Percentiles rank a stretch among this genome's conserved stretches.
phyloP scores from a whole-genome alignment of 37 sponge, comb jelly and placozoan species.

The Ephydatia muelleri region DNA sequence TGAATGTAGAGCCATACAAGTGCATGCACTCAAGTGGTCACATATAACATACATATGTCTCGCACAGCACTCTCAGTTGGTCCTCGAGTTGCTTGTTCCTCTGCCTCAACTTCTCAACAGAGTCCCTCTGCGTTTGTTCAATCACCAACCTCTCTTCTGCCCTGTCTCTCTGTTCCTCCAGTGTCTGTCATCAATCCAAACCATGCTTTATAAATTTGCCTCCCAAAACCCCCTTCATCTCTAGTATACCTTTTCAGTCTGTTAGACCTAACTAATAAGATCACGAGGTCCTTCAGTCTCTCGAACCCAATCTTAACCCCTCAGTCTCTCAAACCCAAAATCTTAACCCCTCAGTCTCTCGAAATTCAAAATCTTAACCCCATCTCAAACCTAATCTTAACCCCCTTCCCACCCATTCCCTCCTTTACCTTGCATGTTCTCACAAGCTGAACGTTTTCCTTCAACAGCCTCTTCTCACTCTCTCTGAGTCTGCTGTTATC shows the following conservation, averaged over 20 bases:
- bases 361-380: not conserved
- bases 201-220: not conserved
- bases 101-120: slow-evolving; percentile 76
- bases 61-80: slow-evolving; percentile 59
- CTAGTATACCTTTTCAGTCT: no score
- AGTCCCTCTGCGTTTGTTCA: slow-evolving; percentile 81
- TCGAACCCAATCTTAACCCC: no score
- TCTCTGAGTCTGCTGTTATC: slow-evolving; percentile 60
- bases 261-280: no score
- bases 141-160: slow-evolving; percentile 78
- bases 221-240: not conserved
- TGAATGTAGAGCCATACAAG: no score
- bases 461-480: slow-evolving; percentile 69
- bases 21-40: no score
- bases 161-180: slow-evolving; percentile 69
- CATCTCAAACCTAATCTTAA: not conserved
- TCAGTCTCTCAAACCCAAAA: no score
- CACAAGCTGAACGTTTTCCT: slow-evolving; percentile 54
- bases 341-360: no score
- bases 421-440: slow-evolving; percentile 61
- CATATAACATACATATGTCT: slow-evolving; percentile 47
- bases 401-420: not conserved
- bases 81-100: slow-evolving; percentile 77
- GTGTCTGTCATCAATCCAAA: slow-evolving; percentile 9
- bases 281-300: no score